phyloP scores from a whole-genome alignment of 2,888 invertebrate species.

The Gandaritis pyraliata region DNA sequence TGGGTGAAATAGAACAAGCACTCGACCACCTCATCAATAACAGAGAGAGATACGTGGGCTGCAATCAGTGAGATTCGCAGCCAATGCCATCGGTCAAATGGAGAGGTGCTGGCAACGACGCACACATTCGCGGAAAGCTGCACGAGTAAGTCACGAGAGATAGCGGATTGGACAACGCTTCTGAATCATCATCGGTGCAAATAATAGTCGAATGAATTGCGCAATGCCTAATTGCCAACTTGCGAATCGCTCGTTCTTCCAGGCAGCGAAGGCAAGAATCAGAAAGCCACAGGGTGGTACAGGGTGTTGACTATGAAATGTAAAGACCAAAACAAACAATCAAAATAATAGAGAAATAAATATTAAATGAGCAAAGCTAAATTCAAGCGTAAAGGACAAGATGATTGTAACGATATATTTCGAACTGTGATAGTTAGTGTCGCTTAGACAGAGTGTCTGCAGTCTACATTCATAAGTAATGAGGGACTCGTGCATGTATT shows the following conservation, averaged over 20 bases:
- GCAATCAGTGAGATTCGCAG: constrained; percentile 42
- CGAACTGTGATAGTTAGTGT: constrained; percentile 8
- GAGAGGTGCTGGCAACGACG: constrained; percentile 46
- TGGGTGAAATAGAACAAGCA: constrained; percentile 27
- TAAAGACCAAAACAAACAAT: too few relatives aligned
- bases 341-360: not conserved
- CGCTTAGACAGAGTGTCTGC: constrained; percentile 19
- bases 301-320: not conserved
- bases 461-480: constrained; percentile 26
- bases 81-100: constrained; percentile 58
- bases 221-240: too few relatives aligned
- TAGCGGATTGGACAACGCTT: constrained; percentile 3
- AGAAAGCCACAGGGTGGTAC: too few relatives aligned
- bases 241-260: too few relatives aligned
- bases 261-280: too few relatives aligned
- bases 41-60: constrained; percentile 27
- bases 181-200: not conserved
- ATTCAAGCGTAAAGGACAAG: not conserved
- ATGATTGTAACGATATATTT: constrained; percentile 1
- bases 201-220: not conserved
- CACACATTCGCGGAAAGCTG: constrained; percentile 46
- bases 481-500: constrained; percentile 15
- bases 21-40: constrained; percentile 39
- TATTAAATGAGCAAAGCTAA: too few relatives aligned
- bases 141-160: constrained; percentile 13